Percentiles rank a stretch among this genome's conserved stretches.
These are phyloP conservation scores for Centroberyx gerrardi DNA, from an alignment of 2,797 vertebrate genomes.

Conservation along the genomic window DNA sequence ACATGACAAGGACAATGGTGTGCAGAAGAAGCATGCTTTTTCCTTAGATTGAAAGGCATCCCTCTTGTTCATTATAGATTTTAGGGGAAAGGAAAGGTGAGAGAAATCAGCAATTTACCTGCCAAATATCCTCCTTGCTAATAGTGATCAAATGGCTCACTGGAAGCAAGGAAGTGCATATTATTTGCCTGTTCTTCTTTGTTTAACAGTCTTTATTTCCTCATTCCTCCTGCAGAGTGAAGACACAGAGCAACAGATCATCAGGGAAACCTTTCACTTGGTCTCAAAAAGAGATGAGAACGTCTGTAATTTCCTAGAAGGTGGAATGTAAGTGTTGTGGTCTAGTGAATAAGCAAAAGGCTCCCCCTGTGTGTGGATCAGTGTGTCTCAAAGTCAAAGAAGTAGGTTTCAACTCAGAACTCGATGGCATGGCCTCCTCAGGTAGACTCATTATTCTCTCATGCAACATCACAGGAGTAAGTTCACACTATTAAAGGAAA, in stretches of 20 bases:
- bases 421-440: neutral
- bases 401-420: neutral
- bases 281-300: slow-evolving; percentile 98
- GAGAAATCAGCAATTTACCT: slow-evolving; percentile 7
- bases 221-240: slow-evolving; percentile 87
- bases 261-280: slow-evolving; percentile 98
- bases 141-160: slow-evolving; percentile 19
- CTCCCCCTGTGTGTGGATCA: neutral
- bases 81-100: neutral
- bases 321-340: slow-evolving; percentile 93
- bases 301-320: slow-evolving; percentile 98
- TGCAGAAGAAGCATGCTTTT: slow-evolving; percentile 13
- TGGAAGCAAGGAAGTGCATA: slow-evolving; percentile 23
- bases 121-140: neutral
- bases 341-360: neutral
- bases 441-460: neutral
- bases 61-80: neutral
- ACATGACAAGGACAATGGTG: slow-evolving; percentile 18
- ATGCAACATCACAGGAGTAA: neutral
- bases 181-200: slow-evolving; percentile 24
- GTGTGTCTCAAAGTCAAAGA: slow-evolving; percentile 13
- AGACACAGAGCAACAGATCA: slow-evolving; percentile 99
- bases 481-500: slow-evolving; percentile 23
- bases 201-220: slow-evolving; percentile 28
- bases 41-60: neutral